Percentiles rank a stretch among this genome's conserved stretches.
phyloP scores from a whole-genome alignment of 2,113 vertebrate genomes.

The Halichoerus grypus region DNA sequence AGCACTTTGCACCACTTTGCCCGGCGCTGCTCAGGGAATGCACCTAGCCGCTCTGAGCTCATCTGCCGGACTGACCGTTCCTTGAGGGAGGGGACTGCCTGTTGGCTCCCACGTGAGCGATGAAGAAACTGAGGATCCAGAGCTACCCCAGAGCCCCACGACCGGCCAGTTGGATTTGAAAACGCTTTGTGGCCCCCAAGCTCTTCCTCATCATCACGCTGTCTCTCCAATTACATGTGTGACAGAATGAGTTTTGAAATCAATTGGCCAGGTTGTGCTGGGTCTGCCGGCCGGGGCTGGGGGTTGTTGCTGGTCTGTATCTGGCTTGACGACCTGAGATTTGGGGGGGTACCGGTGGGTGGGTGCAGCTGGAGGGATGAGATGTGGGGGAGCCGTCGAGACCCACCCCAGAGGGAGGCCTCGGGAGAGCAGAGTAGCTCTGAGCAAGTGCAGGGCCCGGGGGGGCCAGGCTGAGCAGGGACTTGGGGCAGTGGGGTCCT shows the following conservation, averaged over 20 bases:
- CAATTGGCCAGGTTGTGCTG: not conserved
- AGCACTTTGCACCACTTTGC: not conserved
- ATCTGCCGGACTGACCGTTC: not conserved
- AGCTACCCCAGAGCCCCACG: no score
- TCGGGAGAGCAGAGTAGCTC: not conserved
- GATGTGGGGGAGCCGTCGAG: not conserved
- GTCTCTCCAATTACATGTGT: not conserved
- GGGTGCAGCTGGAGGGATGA: not conserved
- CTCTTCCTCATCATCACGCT: rapidly evolving
- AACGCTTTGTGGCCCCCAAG: not conserved
- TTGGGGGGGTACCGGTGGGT: not conserved
- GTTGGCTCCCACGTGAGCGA: not conserved
- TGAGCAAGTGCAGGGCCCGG: rapidly evolving
- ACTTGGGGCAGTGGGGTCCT: not conserved
- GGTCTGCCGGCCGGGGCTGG: not conserved
- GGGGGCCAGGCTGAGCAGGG: rapidly evolving
- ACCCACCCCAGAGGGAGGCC: not conserved
- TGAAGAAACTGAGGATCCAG: not conserved
- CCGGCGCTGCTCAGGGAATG: not conserved
- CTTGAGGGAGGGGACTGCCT: not conserved
- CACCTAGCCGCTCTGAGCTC: not conserved
- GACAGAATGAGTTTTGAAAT: not conserved
- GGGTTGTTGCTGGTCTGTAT: rapidly evolving
- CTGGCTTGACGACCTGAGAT: not conserved
- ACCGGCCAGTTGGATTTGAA: not conserved